Conservation (phyloP, 2,113 vertebrate species). For the Pygathrix nemaeus region DNA sequence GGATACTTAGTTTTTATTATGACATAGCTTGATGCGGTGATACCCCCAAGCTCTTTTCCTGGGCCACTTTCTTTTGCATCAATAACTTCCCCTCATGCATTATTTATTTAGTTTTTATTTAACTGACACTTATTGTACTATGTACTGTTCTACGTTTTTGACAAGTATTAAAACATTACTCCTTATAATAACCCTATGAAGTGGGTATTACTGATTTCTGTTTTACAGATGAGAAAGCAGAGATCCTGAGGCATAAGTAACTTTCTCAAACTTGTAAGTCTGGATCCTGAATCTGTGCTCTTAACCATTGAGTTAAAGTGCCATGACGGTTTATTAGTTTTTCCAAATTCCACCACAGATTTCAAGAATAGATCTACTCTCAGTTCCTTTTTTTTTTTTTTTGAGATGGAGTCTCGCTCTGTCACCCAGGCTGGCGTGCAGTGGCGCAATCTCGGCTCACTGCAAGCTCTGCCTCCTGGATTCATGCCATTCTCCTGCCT, state of each 20-base stretch:
- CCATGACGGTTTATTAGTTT: neutral
- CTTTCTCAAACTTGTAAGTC: neutral
- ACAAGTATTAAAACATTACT: slow-evolving; percentile 29
- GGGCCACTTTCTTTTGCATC: neutral
- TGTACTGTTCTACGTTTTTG: neutral
- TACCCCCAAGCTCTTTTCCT: neutral
- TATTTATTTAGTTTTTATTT: slow-evolving; percentile 31
- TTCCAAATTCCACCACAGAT: neutral
- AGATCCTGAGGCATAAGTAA: neutral
- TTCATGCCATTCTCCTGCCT: no score
- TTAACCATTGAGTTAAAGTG: slow-evolving; percentile 15
- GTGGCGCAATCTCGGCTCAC: no score
- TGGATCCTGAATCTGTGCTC: neutral
- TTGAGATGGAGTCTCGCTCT: no score
- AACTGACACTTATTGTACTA: neutral
- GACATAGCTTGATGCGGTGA: neutral
- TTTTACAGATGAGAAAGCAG: neutral
- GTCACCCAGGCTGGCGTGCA: no score
- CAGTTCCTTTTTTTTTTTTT: neutral
- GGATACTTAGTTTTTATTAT: slow-evolving; percentile 3
- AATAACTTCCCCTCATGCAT: neutral
- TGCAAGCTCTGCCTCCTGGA: no score
- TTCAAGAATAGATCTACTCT: neutral
- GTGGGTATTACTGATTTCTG: neutral
- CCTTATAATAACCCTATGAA: neutral